A percentile compares a stretch with the other conserved stretches of the same genome.
phyloP scores from a whole-genome alignment of 1,140 invertebrate species.

The Phymastichus coffea region DNA sequence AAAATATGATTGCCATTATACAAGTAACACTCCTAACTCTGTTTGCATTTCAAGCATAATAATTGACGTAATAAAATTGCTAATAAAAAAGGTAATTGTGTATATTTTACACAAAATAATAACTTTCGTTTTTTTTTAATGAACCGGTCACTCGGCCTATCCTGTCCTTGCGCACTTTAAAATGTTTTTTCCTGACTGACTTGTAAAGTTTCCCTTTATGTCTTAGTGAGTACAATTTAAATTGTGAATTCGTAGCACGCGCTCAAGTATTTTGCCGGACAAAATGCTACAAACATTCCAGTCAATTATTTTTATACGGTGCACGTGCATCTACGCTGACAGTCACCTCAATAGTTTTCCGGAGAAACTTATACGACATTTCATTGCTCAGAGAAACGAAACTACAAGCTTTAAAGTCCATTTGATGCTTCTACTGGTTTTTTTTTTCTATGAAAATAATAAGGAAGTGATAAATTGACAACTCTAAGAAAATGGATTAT shows the following conservation, averaged over 20 bases:
- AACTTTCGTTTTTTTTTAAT: background rate
- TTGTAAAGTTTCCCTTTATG: background rate
- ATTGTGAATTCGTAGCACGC: background rate
- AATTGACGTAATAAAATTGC: too few relatives aligned
- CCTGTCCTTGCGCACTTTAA: too few relatives aligned
- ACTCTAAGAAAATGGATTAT: background rate
- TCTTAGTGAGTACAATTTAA: background rate
- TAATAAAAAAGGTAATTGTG: too few relatives aligned
- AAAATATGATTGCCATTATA: background rate
- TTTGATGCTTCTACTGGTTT: slow-evolving; percentile 15
- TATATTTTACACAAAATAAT: too few relatives aligned
- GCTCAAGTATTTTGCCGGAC: background rate
- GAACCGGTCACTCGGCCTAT: background rate
- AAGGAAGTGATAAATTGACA: slow-evolving; percentile 18
- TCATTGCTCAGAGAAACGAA: background rate
- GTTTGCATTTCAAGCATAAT: too few relatives aligned
- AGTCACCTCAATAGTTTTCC: background rate
- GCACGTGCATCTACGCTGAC: background rate
- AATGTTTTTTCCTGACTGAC: too few relatives aligned
- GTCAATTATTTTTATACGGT: slow-evolving; percentile 11
- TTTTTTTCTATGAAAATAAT: too few relatives aligned
- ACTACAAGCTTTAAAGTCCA: slow-evolving; percentile 1
- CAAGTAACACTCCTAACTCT: too few relatives aligned
- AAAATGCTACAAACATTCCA: background rate
- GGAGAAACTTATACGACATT: slow-evolving; percentile 8